These are phyloP conservation scores for Hepsetus odoe DNA, from an alignment of 2,113 vertebrate species.

Conservation along the genomic window DNA sequence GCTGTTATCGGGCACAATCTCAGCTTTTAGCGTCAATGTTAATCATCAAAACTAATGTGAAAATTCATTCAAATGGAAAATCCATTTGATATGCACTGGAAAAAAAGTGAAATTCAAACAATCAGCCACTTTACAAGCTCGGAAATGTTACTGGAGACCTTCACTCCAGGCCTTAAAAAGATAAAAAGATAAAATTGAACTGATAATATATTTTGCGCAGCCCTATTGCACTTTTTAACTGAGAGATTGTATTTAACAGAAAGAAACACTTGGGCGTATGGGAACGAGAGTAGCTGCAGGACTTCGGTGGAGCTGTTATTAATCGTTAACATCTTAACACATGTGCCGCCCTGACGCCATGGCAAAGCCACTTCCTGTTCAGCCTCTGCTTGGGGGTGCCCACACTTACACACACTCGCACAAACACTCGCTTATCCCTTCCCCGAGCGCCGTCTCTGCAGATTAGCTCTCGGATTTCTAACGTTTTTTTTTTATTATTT, in stretches of 20 bases:
- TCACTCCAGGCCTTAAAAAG: too few relatives aligned
- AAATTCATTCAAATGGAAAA: too few relatives aligned
- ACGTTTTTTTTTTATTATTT: slow-evolving; percentile 36
- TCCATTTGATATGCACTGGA: too few relatives aligned
- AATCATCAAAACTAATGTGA: too few relatives aligned
- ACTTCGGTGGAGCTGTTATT: neutral
- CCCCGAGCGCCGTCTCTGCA: neutral
- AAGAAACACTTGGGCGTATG: neutral
- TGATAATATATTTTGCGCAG: too few relatives aligned
- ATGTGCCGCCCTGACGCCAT: neutral
- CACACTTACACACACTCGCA: neutral
- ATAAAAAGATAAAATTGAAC: too few relatives aligned
- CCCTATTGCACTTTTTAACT: neutral
- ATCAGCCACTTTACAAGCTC: too few relatives aligned
- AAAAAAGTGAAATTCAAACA: too few relatives aligned
- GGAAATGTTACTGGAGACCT: too few relatives aligned
- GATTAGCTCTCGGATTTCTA: neutral
- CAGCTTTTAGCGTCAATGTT: too few relatives aligned
- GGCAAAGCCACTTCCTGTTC: neutral
- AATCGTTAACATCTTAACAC: slow-evolving; percentile 3
- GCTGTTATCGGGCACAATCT: too few relatives aligned
- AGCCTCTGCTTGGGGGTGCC: neutral
- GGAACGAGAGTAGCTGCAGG: neutral
- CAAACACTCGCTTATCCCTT: neutral
- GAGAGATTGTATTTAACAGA: neutral